A percentile compares a stretch with the other conserved stretches of the same genome.
phyloP scores from a whole-genome alignment of 2,113 vertebrate genomes.

The Pseudorhombus dupliciocellatus region DNA sequence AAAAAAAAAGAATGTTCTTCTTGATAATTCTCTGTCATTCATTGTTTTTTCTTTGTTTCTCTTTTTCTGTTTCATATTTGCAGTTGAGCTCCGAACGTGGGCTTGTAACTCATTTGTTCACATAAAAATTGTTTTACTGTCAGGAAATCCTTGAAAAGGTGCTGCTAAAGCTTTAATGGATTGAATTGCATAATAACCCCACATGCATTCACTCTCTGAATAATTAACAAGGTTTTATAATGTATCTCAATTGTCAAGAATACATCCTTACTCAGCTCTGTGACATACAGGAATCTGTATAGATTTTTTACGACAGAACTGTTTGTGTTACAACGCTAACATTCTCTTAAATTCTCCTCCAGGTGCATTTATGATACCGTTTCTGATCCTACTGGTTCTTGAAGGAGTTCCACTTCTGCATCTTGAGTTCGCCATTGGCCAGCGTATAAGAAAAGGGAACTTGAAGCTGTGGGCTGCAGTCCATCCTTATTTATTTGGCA shows the following conservation, averaged over 20 bases:
- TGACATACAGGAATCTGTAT: too few species aligned
- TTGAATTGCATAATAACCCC: not conserved
- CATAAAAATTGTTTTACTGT: conserved; percentile 12
- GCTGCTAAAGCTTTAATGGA: not conserved
- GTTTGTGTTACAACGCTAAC: not conserved
- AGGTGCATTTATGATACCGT: conserved; percentile 97
- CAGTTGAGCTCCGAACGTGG: not conserved
- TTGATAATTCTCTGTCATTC: not conserved
- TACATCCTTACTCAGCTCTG: too few species aligned
- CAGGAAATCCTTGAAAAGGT: not conserved
- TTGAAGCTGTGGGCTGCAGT: conserved; percentile 87
- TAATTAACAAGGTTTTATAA: conserved; percentile 5
- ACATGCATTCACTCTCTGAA: not conserved
- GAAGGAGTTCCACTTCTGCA: conserved; percentile 90
- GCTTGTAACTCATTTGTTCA: not conserved
- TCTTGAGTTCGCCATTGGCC: conserved; percentile 93
- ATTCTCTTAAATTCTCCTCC: not conserved
- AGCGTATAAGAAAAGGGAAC: conserved; percentile 88
- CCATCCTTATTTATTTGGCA: conserved; percentile 86
- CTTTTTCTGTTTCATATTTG: not conserved
- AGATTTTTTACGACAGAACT: not conserved
- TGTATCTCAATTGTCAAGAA: too few species aligned
- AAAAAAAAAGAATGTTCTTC: not conserved
- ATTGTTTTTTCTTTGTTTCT: not conserved
- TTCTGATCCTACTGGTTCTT: conserved; percentile 90